phyloP scores from a whole-genome alignment of 2,888 invertebrate species.

The Norana najaformis region DNA sequence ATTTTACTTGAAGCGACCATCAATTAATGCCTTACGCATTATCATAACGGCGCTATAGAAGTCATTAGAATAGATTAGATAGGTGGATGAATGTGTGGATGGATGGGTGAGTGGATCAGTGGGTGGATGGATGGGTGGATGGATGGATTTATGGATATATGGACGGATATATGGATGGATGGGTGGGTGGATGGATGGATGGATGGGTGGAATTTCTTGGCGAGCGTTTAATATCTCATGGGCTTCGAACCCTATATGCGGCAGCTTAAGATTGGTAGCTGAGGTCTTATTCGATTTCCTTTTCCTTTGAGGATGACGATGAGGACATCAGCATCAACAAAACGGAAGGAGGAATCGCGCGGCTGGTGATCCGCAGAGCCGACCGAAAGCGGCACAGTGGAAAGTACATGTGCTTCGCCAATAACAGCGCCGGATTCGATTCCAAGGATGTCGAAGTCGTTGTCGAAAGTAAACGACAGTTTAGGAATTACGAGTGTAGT shows the following conservation, averaged over 20 bases:
- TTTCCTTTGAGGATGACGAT: neutral
- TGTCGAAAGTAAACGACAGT: conserved; percentile 29
- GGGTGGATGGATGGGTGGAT: neutral
- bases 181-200: neutral
- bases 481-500: neutral
- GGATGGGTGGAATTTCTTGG: too few species aligned
- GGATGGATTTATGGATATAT: neutral
- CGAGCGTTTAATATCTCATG: too few species aligned
- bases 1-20: too few species aligned
- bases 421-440: conserved; percentile 31
- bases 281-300: neutral
- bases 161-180: neutral
- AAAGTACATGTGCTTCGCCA: conserved; percentile 31
- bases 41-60: too few species aligned
- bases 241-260: too few species aligned
- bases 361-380: neutral
- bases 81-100: too few species aligned
- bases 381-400: neutral
- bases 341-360: neutral
- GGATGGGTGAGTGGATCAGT: neutral
- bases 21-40: too few species aligned
- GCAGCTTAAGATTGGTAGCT: too few species aligned
- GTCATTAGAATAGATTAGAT: too few species aligned
- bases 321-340: neutral
- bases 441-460: conserved; percentile 20